Conservation (phyloP, 2,113 vertebrate genomes). For the Castor canadensis region DNA sequence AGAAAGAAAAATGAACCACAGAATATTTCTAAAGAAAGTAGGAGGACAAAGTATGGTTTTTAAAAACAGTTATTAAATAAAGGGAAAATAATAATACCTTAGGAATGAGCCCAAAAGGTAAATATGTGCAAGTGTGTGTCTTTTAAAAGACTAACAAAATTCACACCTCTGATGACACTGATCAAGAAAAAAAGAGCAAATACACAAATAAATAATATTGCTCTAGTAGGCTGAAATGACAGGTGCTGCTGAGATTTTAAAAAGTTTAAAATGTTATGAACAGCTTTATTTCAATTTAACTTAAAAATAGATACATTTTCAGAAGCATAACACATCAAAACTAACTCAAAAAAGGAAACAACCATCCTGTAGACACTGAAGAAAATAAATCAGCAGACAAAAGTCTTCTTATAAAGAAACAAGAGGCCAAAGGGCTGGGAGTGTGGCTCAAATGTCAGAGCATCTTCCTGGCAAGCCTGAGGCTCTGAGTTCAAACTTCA, state of each 20-base stretch:
- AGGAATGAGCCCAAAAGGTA: neutral
- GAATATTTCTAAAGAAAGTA: neutral
- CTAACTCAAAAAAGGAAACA: neutral
- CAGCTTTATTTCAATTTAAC: neutral
- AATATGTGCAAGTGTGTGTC: neutral
- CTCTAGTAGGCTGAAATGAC: neutral
- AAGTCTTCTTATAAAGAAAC: neutral
- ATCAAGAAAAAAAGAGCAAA: neutral
- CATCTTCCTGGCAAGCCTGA: too few relatives aligned
- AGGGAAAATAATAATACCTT: neutral
- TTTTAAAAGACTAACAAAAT: neutral
- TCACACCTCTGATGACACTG: neutral
- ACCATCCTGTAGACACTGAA: neutral
- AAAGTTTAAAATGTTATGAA: neutral
- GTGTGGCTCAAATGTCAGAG: too few relatives aligned
- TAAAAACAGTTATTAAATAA: neutral
- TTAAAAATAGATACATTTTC: neutral
- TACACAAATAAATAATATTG: neutral
- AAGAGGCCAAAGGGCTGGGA: too few relatives aligned
- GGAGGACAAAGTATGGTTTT: neutral
- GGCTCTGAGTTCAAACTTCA: too few relatives aligned
- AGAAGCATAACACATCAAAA: conserved; percentile 11
- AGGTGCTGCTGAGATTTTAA: neutral
- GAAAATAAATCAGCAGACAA: neutral
- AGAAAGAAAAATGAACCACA: neutral